A percentile compares a stretch with the other conserved stretches of the same genome.
phyloP scores from a whole-genome alignment of 2,113 vertebrate genomes.

The Grammomys surdaster region DNA sequence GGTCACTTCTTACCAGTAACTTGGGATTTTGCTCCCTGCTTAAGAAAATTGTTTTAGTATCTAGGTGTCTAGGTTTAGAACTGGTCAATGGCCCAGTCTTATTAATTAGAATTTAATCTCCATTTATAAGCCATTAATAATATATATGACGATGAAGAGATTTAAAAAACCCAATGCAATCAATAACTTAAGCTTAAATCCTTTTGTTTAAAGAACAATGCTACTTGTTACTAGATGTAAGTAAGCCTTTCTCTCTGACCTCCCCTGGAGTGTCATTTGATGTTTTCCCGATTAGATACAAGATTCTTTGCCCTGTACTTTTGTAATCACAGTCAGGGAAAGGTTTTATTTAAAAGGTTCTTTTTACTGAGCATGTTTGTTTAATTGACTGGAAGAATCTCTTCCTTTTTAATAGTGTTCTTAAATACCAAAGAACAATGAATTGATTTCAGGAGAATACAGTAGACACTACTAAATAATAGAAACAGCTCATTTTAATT shows the following conservation, averaged over 20 bases:
- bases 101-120: neutral
- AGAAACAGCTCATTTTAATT: slow-evolving; percentile 61
- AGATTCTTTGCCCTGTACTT: slow-evolving; percentile 53
- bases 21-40: neutral
- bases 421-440: slow-evolving; percentile 68
- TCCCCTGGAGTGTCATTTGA: neutral
- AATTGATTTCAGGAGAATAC: slow-evolving; percentile 35
- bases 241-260: neutral
- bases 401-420: slow-evolving; percentile 64
- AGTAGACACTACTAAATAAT: slow-evolving; percentile 34
- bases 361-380: slow-evolving; percentile 56
- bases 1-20: neutral
- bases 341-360: slow-evolving; percentile 45
- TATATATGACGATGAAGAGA: neutral
- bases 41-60: neutral
- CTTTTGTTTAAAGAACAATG: neutral
- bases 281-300: slow-evolving; percentile 68
- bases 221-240: neutral
- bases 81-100: too few species aligned
- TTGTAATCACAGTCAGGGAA: slow-evolving; percentile 67
- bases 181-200: neutral
- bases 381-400: slow-evolving; percentile 75
- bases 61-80: neutral
- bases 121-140: neutral
- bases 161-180: neutral